Evolutionary conservation across 2,888 invertebrate species (phyloP).

Genomic region (Neoascia interrupta): DNA sequence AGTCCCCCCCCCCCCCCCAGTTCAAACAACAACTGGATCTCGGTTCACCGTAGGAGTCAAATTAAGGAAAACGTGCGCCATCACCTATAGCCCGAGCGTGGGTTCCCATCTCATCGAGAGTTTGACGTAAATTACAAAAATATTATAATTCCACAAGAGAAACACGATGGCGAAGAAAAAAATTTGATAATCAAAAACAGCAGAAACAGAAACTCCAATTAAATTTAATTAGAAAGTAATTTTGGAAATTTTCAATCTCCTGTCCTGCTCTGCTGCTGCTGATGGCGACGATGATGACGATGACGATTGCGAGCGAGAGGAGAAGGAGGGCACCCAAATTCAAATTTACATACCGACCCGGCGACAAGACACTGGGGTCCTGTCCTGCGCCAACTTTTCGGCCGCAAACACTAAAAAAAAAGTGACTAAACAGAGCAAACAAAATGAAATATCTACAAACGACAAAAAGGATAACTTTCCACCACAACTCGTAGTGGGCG

Average conservation of each 20-base stretch:
- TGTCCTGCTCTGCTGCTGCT: too few species aligned
- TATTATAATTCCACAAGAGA: conserved; percentile 57
- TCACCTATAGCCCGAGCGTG: conserved; percentile 6
- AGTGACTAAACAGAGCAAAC: conserved; percentile 47
- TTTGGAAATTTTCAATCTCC: conserved; percentile 58
- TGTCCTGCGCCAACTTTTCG: neutral
- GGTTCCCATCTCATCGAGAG: neutral
- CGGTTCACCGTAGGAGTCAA: conserved; percentile 8
- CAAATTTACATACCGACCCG: too few species aligned
- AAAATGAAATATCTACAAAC: conserved; percentile 53
- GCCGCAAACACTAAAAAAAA: conserved; percentile 21
- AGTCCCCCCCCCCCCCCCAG: too few species aligned
- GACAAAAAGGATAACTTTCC: conserved; percentile 49
- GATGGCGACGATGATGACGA: too few species aligned
- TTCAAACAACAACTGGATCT: neutral
- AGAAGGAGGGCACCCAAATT: too few species aligned
- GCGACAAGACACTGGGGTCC: too few species aligned
- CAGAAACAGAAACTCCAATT: conserved; percentile 55
- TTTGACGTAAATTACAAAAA: conserved; percentile 45
- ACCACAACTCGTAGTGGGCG: conserved; percentile 6
- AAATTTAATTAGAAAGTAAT: conserved; percentile 69
- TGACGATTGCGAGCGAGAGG: too few species aligned
- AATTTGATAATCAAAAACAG: conserved; percentile 18
- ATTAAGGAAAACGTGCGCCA: conserved; percentile 30
- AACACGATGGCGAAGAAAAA: too few species aligned